Evolutionary conservation across 2,797 vertebrate genomes (phyloP).

Genomic region (Tadarida brasiliensis): DNA sequence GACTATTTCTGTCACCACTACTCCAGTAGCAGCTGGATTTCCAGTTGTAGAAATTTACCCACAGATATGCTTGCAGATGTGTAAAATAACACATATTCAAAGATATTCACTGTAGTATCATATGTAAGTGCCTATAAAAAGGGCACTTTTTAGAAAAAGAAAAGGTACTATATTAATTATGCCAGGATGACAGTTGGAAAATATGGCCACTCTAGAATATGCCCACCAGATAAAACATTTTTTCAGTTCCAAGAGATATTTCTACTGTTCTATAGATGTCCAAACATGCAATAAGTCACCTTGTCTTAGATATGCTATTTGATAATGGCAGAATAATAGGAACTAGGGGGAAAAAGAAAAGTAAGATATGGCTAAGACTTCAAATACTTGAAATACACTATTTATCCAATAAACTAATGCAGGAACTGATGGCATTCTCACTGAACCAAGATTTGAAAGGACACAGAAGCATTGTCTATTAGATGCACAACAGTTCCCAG

Average conservation of each 20-base stretch:
- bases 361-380: neutral
- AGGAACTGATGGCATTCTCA: neutral
- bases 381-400: neutral
- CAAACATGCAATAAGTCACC: neutral
- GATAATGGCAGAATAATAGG: neutral
- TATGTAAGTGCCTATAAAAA: neutral
- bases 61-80: neutral
- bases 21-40: neutral
- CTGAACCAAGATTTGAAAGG: neutral
- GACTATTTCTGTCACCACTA: neutral
- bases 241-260: conserved; percentile 28
- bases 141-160: neutral
- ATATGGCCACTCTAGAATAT: neutral
- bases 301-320: neutral
- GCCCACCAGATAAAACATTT: neutral
- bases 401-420: neutral
- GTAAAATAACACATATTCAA: neutral
- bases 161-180: neutral
- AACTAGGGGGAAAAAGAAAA: neutral
- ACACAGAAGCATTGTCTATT: neutral
- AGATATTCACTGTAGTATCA: neutral
- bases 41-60: neutral
- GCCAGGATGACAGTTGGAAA: neutral
- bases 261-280: neutral
- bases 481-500: neutral